Conservation (phyloP, 53 echinoderm and acorn worm species). For the Henricia sp. region DNA sequence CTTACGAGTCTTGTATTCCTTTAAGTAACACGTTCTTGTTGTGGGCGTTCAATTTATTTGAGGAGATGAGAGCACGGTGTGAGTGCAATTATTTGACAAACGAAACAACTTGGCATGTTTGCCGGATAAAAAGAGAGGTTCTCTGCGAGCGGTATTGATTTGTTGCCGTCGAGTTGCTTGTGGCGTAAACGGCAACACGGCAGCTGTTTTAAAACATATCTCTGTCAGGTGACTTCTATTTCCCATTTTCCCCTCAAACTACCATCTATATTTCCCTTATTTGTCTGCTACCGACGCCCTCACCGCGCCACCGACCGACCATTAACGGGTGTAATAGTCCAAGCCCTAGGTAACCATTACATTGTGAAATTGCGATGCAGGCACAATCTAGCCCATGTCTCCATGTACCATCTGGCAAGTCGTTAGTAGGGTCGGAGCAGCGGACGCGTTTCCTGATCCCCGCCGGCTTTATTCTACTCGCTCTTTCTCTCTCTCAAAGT, state of each 20-base stretch:
- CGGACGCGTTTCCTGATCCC: neutral
- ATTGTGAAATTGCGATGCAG: slow-evolving; percentile 60
- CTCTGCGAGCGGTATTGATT: slow-evolving; percentile 47
- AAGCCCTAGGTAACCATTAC: slow-evolving; percentile 62
- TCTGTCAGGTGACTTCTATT: slow-evolving; percentile 59
- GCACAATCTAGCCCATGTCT: slow-evolving; percentile 8
- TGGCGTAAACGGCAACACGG: slow-evolving; percentile 39
- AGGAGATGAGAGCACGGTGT: slow-evolving; percentile 57
- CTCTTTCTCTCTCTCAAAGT: neutral
- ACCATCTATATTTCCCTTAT: slow-evolving; percentile 14
- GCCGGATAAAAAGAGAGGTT: slow-evolving; percentile 18
- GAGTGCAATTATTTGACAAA: slow-evolving; percentile 64
- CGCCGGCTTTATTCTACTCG: slow-evolving; percentile 14
- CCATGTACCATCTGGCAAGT: slow-evolving; percentile 50
- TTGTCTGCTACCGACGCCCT: slow-evolving; percentile 48
- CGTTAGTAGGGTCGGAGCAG: slow-evolving; percentile 41
- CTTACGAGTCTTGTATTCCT: too few species aligned
- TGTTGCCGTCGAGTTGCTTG: slow-evolving; percentile 45
- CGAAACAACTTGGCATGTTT: slow-evolving; percentile 47
- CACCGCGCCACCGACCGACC: slow-evolving; percentile 40
- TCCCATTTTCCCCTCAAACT: slow-evolving; percentile 11
- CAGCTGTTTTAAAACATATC: slow-evolving; percentile 58
- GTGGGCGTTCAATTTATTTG: slow-evolving; percentile 59
- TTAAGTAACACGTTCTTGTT: neutral
- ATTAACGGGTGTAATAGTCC: slow-evolving; percentile 61